These are phyloP conservation scores for Drosophila rellima DNA, from an alignment of 2,888 invertebrate genomes.

Conservation along the genomic window DNA sequence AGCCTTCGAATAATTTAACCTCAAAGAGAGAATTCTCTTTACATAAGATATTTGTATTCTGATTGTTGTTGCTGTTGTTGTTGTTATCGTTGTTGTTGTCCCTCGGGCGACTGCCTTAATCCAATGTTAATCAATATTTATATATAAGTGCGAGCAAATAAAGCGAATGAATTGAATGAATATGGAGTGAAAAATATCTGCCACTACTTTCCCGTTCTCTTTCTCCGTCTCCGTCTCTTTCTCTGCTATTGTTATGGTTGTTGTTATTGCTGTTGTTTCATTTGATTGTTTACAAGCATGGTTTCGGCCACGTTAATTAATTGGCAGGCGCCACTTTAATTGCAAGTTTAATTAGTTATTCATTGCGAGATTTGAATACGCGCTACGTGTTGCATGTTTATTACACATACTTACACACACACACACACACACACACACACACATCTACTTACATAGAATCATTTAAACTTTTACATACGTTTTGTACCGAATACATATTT, in stretches of 20 bases:
- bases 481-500: conserved; percentile 14
- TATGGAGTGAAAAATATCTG: conserved; percentile 17
- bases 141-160: conserved; percentile 13
- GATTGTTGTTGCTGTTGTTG: not conserved
- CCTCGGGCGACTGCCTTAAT: conserved; percentile 29
- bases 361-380: conserved; percentile 36
- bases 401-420: not conserved
- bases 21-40: conserved; percentile 7
- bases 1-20: conserved; percentile 6
- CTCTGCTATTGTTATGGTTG: not conserved
- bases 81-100: conserved; percentile 8
- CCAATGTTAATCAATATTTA: conserved; percentile 42
- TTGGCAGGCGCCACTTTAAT: conserved; percentile 36
- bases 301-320: conserved; percentile 38
- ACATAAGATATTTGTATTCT: conserved; percentile 1
- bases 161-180: conserved; percentile 16
- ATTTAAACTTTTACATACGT: not conserved
- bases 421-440: not conserved
- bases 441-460: not conserved
- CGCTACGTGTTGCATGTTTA: conserved; percentile 34
- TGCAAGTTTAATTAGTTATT: conserved; percentile 48
- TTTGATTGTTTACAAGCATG: conserved; percentile 30
- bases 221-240: not conserved
- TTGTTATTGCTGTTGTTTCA: conserved; percentile 6
- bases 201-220: not conserved